A percentile compares a stretch with the other conserved stretches of the same genome.
Evolutionary conservation across 2,888 invertebrate genomes (phyloP).

Genomic region (Meganola albula): DNA sequence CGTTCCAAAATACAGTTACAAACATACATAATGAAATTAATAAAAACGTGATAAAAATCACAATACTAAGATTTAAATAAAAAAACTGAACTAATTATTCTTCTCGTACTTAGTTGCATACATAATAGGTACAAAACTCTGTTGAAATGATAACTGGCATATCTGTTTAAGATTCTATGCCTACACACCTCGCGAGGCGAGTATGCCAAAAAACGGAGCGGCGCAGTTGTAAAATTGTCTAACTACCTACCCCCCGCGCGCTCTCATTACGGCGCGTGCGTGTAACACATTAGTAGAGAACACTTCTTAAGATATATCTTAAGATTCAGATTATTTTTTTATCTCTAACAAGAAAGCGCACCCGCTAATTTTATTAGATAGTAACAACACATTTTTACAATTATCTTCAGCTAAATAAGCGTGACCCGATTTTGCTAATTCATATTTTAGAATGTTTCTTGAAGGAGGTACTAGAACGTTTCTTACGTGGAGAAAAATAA

Average conservation of each 20-base stretch:
- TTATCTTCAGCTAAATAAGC: too few relatives aligned
- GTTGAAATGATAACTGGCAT: neutral
- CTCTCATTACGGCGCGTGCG: slow-evolving; percentile 73
- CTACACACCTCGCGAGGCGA: slow-evolving; percentile 65
- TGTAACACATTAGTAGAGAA: slow-evolving; percentile 33
- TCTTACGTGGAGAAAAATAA: too few relatives aligned
- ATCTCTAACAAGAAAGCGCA: too few relatives aligned
- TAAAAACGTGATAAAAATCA: too few relatives aligned
- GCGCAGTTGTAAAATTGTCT: slow-evolving; percentile 78
- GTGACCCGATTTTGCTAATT: too few relatives aligned
- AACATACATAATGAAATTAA: too few relatives aligned
- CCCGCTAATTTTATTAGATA: too few relatives aligned
- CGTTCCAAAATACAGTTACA: too few relatives aligned
- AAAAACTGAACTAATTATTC: neutral
- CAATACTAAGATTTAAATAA: too few relatives aligned
- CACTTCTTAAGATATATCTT: slow-evolving; percentile 35
- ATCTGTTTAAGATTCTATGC: slow-evolving; percentile 49
- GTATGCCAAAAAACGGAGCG: slow-evolving; percentile 74
- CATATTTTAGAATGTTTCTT: too few relatives aligned
- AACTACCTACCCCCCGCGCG: slow-evolving; percentile 73
- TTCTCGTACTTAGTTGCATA: neutral
- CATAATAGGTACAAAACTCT: slow-evolving; percentile 17
- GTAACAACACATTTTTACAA: too few relatives aligned
- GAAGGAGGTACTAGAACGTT: too few relatives aligned
- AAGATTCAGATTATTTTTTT: slow-evolving; percentile 30